Percentiles rank a stretch among this genome's conserved stretches.
Evolutionary conservation across 2,113 vertebrate species (phyloP).

Genomic region (Caranx melampygus): DNA sequence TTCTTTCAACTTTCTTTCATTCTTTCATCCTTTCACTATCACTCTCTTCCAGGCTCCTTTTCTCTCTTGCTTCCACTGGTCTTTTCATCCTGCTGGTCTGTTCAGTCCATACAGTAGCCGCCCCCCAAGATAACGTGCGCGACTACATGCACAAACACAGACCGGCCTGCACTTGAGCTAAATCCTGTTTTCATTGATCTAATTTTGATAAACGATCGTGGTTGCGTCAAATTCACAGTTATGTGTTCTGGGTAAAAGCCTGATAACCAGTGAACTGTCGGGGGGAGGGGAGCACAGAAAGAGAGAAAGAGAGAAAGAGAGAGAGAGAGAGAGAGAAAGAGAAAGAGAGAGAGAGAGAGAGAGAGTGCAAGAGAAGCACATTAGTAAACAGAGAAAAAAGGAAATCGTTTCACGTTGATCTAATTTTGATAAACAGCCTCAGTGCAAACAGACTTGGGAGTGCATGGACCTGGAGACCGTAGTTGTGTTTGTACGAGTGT

Average conservation of each 20-base stretch:
- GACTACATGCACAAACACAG: slow-evolving; percentile 23
- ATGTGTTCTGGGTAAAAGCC: slow-evolving; percentile 39
- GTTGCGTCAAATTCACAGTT: slow-evolving; percentile 41
- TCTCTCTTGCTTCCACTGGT: background rate
- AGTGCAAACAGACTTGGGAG: slow-evolving; percentile 33
- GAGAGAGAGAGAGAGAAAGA: slow-evolving; percentile 3
- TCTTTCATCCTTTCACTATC: slow-evolving; percentile 42
- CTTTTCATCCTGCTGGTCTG: slow-evolving; percentile 34
- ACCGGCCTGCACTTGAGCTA: slow-evolving; percentile 3
- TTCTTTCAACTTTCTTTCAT: slow-evolving; percentile 34
- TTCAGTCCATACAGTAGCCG: slow-evolving; percentile 30
- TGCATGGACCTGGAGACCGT: slow-evolving; percentile 16
- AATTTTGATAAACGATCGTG: slow-evolving; percentile 60
- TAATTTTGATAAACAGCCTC: slow-evolving; percentile 72
- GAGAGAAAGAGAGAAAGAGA: background rate
- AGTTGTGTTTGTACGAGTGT: slow-evolving; percentile 6
- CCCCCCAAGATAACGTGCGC: slow-evolving; percentile 7
- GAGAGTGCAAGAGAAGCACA: slow-evolving; percentile 26
- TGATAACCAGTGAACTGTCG: slow-evolving; percentile 56
- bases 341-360: no score
- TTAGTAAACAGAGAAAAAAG: slow-evolving; percentile 43
- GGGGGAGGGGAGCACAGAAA: background rate
- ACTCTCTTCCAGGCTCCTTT: slow-evolving; percentile 36
- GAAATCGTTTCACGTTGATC: slow-evolving; percentile 53
- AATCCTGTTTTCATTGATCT: slow-evolving; percentile 56